A percentile compares a stretch with the other conserved stretches of the same genome.
Conservation (phyloP, 1,140 invertebrate genomes). For the Lepidurus arcticus region DNA sequence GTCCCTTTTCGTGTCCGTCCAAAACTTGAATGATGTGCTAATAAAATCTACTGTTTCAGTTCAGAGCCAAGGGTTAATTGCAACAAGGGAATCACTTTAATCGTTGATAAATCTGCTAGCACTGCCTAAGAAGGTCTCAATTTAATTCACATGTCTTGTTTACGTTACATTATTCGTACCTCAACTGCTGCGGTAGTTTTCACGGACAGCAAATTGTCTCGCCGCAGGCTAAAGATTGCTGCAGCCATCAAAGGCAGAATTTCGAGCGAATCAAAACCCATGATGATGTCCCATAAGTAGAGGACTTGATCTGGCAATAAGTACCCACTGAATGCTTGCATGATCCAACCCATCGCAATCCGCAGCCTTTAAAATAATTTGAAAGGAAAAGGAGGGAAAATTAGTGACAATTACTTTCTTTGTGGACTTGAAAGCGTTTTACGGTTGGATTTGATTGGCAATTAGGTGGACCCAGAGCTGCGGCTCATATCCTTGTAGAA, state of each 20-base stretch:
- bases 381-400: conserved; percentile 25
- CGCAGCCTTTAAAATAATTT: conserved; percentile 33
- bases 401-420: background rate
- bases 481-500: conserved; percentile 85
- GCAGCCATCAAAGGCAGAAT: conserved; percentile 79
- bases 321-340: conserved; percentile 89
- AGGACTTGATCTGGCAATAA: conserved; percentile 85
- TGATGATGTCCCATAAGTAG: conserved; percentile 82
- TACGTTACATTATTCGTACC: conserved; percentile 43
- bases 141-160: background rate
- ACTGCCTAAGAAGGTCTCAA: conserved; percentile 58
- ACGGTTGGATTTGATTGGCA: conserved; percentile 82
- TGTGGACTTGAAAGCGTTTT: conserved; percentile 48
- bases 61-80: conserved; percentile 56
- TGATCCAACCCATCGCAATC: conserved; percentile 75
- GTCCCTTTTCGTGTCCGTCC: conserved; percentile 3
- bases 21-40: conserved; percentile 12
- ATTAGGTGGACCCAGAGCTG: conserved; percentile 84
- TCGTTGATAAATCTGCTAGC: conserved; percentile 79
- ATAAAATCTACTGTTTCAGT: conserved; percentile 46
- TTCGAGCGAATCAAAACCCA: conserved; percentile 87
- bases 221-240: conserved; percentile 83
- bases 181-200: conserved; percentile 76
- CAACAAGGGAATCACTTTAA: conserved; percentile 77
- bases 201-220: conserved; percentile 86